Percentiles rank a stretch among this genome's conserved stretches.
These are phyloP conservation scores for Botia kubotai DNA, from an alignment of 2,797 vertebrate genomes.

Conservation along the genomic window DNA sequence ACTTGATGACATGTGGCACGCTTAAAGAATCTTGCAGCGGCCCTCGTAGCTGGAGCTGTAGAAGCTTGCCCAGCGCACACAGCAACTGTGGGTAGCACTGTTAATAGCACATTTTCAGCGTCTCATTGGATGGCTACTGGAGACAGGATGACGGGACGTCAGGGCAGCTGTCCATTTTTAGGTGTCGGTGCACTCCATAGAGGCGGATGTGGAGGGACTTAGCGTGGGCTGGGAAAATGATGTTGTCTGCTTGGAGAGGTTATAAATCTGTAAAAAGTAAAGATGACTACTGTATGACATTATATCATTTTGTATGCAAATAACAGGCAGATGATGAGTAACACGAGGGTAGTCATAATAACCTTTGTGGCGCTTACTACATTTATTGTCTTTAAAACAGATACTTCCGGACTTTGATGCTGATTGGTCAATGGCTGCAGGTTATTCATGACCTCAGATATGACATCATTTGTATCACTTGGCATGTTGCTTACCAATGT, in stretches of 20 bases:
- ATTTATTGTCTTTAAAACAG: too few species aligned
- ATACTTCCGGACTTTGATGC: too few species aligned
- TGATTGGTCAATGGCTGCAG: too few species aligned
- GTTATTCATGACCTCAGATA: too few species aligned
- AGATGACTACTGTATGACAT: constrained; percentile 6
- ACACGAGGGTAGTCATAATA: not conserved
- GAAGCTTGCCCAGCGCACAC: not conserved
- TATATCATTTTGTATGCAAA: not conserved
- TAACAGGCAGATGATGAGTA: too few species aligned
- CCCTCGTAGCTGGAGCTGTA: not conserved
- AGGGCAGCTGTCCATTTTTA: constrained; percentile 44
- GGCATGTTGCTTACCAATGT: too few species aligned
- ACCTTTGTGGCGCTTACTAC: too few species aligned
- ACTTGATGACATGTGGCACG: constrained; percentile 5
- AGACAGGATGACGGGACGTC: constrained; percentile 35
- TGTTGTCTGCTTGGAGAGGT: constrained; percentile 10
- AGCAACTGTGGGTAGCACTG: constrained; percentile 23
- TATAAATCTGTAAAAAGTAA: constrained; percentile 36
- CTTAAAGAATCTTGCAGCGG: not conserved
- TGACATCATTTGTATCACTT: too few species aligned
- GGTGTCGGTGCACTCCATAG: constrained; percentile 36
- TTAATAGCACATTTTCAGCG: constrained; percentile 24
- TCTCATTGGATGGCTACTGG: constrained; percentile 30
- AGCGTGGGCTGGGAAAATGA: constrained; percentile 11
- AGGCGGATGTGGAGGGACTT: constrained; percentile 16